Base-by-base conservation (phyloP, 2,797 vertebrate species). In the Brachymystax lenok region DNA sequence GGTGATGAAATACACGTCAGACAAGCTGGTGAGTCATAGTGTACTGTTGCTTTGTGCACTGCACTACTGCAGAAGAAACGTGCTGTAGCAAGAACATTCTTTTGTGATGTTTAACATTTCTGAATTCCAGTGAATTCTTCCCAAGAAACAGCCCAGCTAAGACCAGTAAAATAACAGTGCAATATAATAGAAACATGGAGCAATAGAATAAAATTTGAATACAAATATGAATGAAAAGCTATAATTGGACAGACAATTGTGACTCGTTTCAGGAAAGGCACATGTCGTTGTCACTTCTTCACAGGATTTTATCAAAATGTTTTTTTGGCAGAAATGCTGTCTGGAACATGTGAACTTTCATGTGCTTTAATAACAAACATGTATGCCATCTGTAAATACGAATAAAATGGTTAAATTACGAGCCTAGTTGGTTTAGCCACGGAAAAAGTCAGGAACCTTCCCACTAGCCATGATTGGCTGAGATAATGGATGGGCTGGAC, bases 91-190 rank as follows among this genome's bases (percentile, higher is more conserved):
- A 21, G n/a, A 21, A 19, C 5, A 59, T 7, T 19, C 0, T n/a
- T 59, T 19, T 8, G 7, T 19, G 1, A 16, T 54, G 19, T 19
- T 54, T 17, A 19, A 46, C 40, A 46, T 46, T 10, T 46, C 40
- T 46, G 40, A 46, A 46, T 46, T 13, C 3, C 10, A 46, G 24
- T 66, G 13, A 24, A 66, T 66, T 28, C 63, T 30, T 66, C 24
- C 8, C 28, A 24, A 63, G n/a, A 52, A 73, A 80, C 74, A 61
- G 56, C 6, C 56, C 6, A 59, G 56, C 7, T 21, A 59, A 51
- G 46, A 56, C 78, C 79, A 77, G 82, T 82, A 84, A 74, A 80
- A 56, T 12, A 14, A 63, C 71, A 59, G 73, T 24, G 78, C 77
- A 72, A 40, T 40, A 17, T 54, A 54, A 4, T 54, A 54, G 52